Conservation (phyloP, 2,113 vertebrate genomes). For the Hiodon alosoides region DNA sequence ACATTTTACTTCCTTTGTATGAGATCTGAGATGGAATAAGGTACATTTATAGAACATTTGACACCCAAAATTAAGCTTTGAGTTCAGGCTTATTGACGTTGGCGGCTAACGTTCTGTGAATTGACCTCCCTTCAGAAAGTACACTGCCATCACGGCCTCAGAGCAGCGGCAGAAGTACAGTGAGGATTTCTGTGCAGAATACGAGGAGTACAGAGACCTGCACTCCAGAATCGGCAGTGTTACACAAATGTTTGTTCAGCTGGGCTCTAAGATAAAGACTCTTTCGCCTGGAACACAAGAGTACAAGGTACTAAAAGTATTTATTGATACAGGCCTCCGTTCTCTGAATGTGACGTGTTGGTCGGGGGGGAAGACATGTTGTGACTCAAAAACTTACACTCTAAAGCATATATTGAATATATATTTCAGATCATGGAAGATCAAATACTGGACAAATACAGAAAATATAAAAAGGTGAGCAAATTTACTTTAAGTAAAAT, state of each 20-base stretch:
- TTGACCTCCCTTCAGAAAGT: conserved; percentile 56
- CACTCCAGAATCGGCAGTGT: conserved; percentile 63
- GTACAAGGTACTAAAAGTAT: conserved; percentile 59
- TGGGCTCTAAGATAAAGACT: conserved; percentile 74
- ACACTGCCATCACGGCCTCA: conserved; percentile 50
- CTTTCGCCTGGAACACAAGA: conserved; percentile 68
- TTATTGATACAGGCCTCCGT: no score
- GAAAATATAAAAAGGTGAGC: conserved; percentile 74
- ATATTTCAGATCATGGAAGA: conserved; percentile 70
- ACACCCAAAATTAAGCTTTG: neutral
- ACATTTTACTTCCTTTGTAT: no score
- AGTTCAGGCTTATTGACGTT: neutral
- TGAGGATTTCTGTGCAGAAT: conserved; percentile 73
- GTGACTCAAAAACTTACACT: no score
- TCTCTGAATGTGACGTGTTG: no score
- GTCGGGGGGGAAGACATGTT: no score
- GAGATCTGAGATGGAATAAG: no score
- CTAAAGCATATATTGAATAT: conserved; percentile 6
- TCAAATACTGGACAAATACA: conserved; percentile 74
- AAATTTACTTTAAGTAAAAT: no score
- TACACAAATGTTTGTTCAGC: conserved; percentile 69
- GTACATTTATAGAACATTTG: neutral
- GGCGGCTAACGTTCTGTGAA: neutral
- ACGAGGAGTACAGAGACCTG: conserved; percentile 64
- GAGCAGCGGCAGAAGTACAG: conserved; percentile 70